Conservation (phyloP, 2,888 invertebrate genomes). For the Drosophila atripex region DNA sequence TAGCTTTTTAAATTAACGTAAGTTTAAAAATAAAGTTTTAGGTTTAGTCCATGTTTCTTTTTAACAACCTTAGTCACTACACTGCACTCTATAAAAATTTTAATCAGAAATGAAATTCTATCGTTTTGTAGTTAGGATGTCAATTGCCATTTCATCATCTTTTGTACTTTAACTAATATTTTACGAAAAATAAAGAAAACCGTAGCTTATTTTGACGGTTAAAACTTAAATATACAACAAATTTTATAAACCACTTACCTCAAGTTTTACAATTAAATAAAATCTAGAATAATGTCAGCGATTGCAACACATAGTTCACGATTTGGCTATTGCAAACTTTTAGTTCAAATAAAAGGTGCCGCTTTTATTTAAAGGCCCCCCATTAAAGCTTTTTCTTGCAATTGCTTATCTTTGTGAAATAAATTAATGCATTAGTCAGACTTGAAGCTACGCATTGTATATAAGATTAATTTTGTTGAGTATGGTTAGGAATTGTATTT, state of each 20-base stretch:
- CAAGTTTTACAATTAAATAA: not conserved
- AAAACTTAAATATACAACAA: not conserved
- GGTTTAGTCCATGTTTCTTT: no score
- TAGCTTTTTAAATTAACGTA: no score
- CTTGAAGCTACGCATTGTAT: not conserved
- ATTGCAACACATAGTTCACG: not conserved
- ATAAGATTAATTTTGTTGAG: not conserved
- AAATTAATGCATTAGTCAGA: not conserved
- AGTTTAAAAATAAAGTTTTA: no score
- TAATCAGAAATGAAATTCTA: no score
- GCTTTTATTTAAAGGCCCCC: not conserved
- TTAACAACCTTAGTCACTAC: no score
- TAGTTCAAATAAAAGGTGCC: not conserved
- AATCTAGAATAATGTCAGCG: not conserved
- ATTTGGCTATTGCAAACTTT: not conserved
- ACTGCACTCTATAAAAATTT: no score
- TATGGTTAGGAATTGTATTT: not conserved
- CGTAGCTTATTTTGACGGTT: no score
- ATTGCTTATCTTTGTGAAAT: conserved; percentile 3
- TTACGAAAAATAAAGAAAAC: no score
- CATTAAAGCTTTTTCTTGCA: not conserved
- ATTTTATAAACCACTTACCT: not conserved
- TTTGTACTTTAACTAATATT: no score
- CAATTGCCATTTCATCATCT: no score
- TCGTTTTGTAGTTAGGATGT: no score